Percentiles rank a stretch among this genome's conserved stretches.
Conservation (phyloP, 2,888 invertebrate species). For the Prosapia bicincta region DNA sequence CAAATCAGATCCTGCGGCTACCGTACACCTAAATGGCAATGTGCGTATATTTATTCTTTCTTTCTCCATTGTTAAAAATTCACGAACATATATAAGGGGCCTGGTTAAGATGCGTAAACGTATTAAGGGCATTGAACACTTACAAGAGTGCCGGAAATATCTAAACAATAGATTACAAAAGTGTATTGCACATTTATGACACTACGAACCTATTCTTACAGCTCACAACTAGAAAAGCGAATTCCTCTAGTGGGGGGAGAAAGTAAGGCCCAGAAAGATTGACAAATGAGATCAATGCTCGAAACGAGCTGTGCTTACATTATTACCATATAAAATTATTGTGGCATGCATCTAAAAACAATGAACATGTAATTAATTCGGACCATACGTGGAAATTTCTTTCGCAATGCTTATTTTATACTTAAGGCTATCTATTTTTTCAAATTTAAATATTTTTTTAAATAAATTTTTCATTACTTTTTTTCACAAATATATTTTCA, state of each 20-base stretch:
- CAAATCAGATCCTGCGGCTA: too few species aligned
- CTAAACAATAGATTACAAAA: background rate
- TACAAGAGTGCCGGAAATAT: background rate
- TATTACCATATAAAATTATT: slow-evolving; percentile 14
- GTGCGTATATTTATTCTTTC: too few species aligned
- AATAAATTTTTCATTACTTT: background rate
- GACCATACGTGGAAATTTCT: slow-evolving; percentile 26
- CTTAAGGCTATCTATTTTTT: background rate
- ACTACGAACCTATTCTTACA: background rate
- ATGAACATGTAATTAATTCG: slow-evolving; percentile 28
- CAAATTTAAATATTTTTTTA: background rate
- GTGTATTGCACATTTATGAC: background rate
- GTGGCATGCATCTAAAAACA: slow-evolving; percentile 25
- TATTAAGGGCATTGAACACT: background rate
- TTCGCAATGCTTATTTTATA: background rate
- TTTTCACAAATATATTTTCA: slow-evolving; percentile 9
- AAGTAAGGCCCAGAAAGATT: slow-evolving; percentile 25
- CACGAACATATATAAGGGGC: too few species aligned
- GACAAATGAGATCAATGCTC: slow-evolving; percentile 30
- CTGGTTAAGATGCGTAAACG: too few species aligned
- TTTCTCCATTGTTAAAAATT: too few species aligned
- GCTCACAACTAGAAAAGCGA: background rate
- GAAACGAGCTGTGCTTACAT: slow-evolving; percentile 24
- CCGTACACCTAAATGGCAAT: too few species aligned
- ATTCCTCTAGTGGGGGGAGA: slow-evolving; percentile 3